A percentile compares a stretch with the other conserved stretches of the same genome.
Conservation (phyloP, 2,113 vertebrate genomes). For the Oreocharis arfaki region DNA sequence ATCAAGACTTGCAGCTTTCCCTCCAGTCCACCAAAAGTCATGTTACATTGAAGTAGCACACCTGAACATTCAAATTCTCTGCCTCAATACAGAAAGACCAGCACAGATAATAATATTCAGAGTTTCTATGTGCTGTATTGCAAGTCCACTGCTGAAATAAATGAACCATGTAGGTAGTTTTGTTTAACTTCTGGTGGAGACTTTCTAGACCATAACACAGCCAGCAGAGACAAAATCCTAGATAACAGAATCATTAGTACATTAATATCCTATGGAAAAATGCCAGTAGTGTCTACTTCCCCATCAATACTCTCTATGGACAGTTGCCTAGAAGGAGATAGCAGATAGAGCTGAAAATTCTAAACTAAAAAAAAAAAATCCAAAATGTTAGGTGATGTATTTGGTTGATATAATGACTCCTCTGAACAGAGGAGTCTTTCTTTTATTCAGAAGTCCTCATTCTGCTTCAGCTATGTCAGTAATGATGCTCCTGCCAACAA, state of each 20-base stretch:
- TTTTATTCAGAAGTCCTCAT: not conserved
- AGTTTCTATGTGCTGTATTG: not conserved
- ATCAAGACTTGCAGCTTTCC: not conserved
- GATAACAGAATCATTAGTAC: not conserved
- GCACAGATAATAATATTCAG: not conserved
- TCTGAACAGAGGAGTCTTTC: not conserved
- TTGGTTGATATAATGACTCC: not conserved
- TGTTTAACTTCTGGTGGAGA: not conserved
- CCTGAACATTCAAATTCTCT: not conserved
- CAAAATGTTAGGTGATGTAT: not conserved
- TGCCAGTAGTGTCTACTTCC: not conserved
- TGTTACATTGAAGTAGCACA: not conserved
- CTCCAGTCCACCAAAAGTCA: not conserved
- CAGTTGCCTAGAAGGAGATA: not conserved
- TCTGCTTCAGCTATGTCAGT: not conserved
- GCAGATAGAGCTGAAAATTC: not conserved
- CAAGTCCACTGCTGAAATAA: not conserved
- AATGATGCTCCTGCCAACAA: not conserved
- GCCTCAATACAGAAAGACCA: not conserved
- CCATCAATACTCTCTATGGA: not conserved
- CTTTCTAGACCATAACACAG: not conserved
- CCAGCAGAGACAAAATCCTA: not conserved
- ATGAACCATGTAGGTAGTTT: not conserved
- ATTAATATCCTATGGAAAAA: not conserved
- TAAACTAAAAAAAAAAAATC: too few relatives aligned